Conservation (phyloP, 1,140 invertebrate species). For the Dreissena polymorpha region DNA sequence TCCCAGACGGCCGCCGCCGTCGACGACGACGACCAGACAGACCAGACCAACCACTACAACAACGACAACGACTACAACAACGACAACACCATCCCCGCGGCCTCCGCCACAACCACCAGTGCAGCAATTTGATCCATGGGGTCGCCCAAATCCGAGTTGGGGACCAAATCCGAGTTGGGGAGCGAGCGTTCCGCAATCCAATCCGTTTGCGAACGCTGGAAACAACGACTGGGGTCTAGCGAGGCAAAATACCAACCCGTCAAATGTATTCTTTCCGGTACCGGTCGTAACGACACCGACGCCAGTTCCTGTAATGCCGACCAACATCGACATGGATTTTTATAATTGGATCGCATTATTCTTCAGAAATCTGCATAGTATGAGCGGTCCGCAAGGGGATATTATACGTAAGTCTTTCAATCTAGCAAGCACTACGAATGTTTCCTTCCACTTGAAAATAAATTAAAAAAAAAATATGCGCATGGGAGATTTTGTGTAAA, state of each 20-base stretch:
- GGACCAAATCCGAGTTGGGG: neutral
- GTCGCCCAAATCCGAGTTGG: neutral
- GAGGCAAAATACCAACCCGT: neutral
- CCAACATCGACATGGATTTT: constrained; percentile 46
- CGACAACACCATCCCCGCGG: constrained; percentile 11
- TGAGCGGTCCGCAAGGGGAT: constrained; percentile 16
- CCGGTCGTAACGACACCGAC: neutral
- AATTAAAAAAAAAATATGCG: neutral
- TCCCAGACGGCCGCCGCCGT: neutral
- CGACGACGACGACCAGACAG: neutral
- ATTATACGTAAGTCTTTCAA: neutral
- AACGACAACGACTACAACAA: constrained; percentile 2
- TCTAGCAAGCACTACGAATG: neutral
- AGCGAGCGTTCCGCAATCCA: neutral
- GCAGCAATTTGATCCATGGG: constrained; percentile 1
- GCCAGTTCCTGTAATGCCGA: neutral
- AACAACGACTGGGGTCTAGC: neutral
- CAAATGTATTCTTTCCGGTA: neutral
- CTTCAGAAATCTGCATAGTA: constrained; percentile 27
- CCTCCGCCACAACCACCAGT: neutral
- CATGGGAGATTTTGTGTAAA: neutral
- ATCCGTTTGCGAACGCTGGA: neutral
- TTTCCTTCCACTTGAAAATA: neutral
- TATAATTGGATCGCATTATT: constrained; percentile 46
- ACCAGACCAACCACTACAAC: constrained; percentile 20